Base-by-base conservation (phyloP, 2,113 vertebrate genomes). In the Dolichotis patagonum region DNA sequence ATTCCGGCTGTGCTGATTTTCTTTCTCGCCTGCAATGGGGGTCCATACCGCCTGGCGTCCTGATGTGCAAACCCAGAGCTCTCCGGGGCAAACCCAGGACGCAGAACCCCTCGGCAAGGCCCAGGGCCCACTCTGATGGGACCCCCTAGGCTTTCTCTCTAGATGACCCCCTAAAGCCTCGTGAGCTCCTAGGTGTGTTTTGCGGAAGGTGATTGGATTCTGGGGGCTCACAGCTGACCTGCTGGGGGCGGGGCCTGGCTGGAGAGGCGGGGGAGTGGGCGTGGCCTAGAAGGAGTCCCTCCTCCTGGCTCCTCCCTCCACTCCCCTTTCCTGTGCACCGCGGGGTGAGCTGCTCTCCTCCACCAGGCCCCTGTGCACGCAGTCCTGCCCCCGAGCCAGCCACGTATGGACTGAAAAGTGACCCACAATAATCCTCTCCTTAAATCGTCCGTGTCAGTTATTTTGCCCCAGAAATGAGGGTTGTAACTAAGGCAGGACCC, bases 1-100 rank as follows among this genome's bases (percentile, higher is more conserved):
- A n/a, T n/a, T n/a, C n/a, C n/a, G 8, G 17, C 41, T 0, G 1
- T 0, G 19, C 8, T 13, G 7, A 24, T 2, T 3, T 12, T 9
- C 38, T 16, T 14, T 22, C 19, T 77, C 58, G 35, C 65, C 8
- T 24, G 5, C 19, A 41, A 0, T 4, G 32, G 5, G 26, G 7
- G 0, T 10, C 78, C 14, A 2, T 24, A 30, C 17, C 22, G 26
- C 41, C 62, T 16, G 0, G 10, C 7, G 17, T 16, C 41, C n/a
- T 24, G 14, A 17, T 0, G 56, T 19, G 14, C 82, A 38, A 49
- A 60, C 26, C 1, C 32, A n/a, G 20, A 90, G 41, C 80, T 81
- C 65, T 54, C 19, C 7, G 49, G 41, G 1, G 16, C 54, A 56
- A 17, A 56, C 56, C 65, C 32, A 35, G 16, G 63, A 38, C 20